phyloP scores from a whole-genome alignment of 2,797 vertebrate genomes.

The Phataginus tetradactyla region DNA sequence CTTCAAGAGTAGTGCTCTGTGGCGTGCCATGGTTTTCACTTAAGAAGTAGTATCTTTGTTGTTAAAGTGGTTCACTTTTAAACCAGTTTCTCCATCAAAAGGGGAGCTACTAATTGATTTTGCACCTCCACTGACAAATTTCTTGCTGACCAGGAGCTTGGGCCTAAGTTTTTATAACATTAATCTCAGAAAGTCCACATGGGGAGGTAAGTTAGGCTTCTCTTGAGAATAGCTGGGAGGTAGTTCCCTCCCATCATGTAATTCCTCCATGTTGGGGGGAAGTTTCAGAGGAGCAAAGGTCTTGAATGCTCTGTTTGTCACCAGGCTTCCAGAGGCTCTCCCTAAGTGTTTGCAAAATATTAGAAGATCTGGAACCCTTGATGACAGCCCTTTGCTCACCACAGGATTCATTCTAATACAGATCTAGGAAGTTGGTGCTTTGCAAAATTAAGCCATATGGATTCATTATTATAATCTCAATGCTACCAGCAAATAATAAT shows the following conservation, averaged over 20 bases:
- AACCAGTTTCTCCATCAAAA: not conserved
- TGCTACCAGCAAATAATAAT: not conserved
- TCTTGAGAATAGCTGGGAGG: not conserved
- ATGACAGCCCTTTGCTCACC: not conserved
- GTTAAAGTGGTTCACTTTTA: conserved; percentile 24
- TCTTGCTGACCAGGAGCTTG: not conserved
- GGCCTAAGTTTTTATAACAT: not conserved
- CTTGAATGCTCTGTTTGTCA: not conserved
- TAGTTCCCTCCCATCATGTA: not conserved
- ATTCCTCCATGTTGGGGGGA: not conserved
- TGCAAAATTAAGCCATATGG: not conserved
- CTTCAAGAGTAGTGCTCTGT: not conserved
- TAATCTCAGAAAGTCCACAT: not conserved
- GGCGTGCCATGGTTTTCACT: not conserved
- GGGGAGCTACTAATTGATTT: not conserved
- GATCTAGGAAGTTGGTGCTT: not conserved
- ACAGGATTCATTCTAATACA: not conserved
- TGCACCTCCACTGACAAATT: not conserved
- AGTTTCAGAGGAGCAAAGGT: conserved; percentile 24
- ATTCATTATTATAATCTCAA: not conserved
- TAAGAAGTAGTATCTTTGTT: not conserved
- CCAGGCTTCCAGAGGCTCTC: not conserved
- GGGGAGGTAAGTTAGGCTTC: not conserved
- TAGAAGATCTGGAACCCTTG: not conserved
- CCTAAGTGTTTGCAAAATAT: not conserved